Percentiles rank a stretch among this genome's conserved stretches.
Conservation (phyloP, 2,888 invertebrate species). For the Diarsia brunnea region DNA sequence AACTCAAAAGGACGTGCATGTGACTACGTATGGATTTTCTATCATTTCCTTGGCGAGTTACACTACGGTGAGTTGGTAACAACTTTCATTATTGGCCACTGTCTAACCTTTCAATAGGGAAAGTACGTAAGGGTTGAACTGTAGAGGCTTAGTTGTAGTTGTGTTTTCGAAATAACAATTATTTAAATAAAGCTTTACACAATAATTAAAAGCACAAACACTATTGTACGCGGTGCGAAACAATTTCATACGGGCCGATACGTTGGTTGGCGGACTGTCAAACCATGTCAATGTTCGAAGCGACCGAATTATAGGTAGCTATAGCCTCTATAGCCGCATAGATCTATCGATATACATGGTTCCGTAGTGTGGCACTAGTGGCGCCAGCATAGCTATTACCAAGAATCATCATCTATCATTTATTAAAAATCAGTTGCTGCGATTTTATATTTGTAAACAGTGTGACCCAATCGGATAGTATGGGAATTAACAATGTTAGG, state of each 20-base stretch:
- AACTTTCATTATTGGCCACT: not conserved
- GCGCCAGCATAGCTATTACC: not conserved
- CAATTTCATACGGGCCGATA: too few relatives aligned
- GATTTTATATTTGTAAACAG: not conserved
- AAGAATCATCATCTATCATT: not conserved
- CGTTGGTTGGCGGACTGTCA: too few relatives aligned
- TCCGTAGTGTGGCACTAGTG: too few relatives aligned
- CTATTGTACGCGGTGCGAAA: too few relatives aligned
- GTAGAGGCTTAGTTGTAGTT: too few relatives aligned
- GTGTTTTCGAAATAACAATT: too few relatives aligned
- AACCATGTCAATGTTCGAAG: too few relatives aligned
- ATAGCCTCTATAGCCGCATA: too few relatives aligned
- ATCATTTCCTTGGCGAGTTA: slow-evolving; percentile 80
- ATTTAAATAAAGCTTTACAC: too few relatives aligned
- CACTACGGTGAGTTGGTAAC: slow-evolving; percentile 74
- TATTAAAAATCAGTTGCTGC: not conserved
- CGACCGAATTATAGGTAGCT: too few relatives aligned
- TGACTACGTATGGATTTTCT: slow-evolving; percentile 85
- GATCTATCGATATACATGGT: too few relatives aligned
- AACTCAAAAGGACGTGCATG: slow-evolving; percentile 78
- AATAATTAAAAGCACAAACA: too few relatives aligned
- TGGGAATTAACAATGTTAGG: not conserved
- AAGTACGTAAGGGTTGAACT: not conserved
- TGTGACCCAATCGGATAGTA: not conserved
- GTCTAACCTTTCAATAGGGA: not conserved